These are phyloP conservation scores for Gisinianus flammeolus DNA, from an alignment of 2,888 invertebrate genomes.

Conservation along the genomic window DNA sequence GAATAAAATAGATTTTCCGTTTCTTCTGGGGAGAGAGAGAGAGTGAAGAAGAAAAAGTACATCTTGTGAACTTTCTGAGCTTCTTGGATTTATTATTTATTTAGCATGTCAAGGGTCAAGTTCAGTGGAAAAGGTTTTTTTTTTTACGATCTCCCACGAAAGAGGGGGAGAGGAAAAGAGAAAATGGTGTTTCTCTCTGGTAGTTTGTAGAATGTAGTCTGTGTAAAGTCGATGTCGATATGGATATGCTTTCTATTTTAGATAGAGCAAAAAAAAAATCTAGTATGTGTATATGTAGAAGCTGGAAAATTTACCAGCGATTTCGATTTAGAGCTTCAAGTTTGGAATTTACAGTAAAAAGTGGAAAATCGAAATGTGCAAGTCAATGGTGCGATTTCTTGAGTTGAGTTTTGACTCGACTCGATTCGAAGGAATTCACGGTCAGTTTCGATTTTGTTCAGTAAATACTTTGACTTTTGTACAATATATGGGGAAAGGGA, in stretches of 20 bases:
- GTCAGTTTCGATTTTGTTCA: neutral
- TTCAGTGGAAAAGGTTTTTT: conserved; percentile 15
- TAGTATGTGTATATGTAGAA: no score
- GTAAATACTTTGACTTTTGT: no score
- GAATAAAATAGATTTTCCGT: conserved; percentile 10
- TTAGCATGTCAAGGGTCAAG: conserved; percentile 23
- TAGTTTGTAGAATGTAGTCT: neutral
- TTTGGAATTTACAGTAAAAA: no score
- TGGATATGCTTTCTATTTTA: no score
- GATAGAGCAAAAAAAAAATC: neutral
- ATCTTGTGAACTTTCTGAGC: conserved; percentile 3
- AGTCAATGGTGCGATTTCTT: no score
- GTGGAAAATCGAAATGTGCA: neutral
- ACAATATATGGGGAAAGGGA: no score
- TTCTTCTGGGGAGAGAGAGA: conserved; percentile 2
- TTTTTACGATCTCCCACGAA: conserved; percentile 7
- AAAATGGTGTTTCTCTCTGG: neutral
- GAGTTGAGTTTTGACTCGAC: no score
- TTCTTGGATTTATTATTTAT: conserved; percentile 24
- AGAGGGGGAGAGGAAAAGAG: conserved; percentile 1
- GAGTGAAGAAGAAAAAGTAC: neutral
- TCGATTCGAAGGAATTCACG: no score
- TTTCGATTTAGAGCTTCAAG: no score
- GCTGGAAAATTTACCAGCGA: no score
- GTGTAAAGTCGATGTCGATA: neutral